Percentiles rank a stretch among this genome's conserved stretches.
These are phyloP conservation scores for Paelopatides confundens DNA, from an alignment of 53 echinoderm and acorn worm species.

Conservation along the genomic window DNA sequence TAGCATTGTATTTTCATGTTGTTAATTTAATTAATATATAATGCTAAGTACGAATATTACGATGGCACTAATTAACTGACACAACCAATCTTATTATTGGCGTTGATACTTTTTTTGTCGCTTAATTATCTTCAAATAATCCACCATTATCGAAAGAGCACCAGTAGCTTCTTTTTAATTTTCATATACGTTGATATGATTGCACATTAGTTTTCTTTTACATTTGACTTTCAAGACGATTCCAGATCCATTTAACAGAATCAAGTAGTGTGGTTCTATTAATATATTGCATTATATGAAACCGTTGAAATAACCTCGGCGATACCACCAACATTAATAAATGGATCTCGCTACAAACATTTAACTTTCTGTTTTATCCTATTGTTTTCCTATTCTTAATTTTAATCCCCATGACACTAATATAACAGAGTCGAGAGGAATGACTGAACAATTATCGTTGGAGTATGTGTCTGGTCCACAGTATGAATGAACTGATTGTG, in stretches of 20 bases:
- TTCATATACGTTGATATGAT: neutral
- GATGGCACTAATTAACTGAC: neutral
- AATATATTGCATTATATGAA: neutral
- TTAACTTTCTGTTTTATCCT: neutral
- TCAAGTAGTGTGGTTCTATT: neutral
- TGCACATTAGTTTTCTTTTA: slow-evolving; percentile 8
- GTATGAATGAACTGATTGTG: too few species aligned
- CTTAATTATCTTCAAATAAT: slow-evolving; percentile 25
- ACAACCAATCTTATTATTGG: neutral
- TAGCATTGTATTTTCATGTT: neutral
- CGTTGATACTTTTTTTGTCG: neutral
- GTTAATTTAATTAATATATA: neutral
- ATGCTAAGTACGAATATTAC: neutral
- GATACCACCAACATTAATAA: neutral
- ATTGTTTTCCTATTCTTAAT: neutral
- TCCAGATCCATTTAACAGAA: neutral
- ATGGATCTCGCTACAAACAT: neutral
- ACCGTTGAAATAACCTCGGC: neutral
- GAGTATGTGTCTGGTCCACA: too few species aligned
- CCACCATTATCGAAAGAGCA: neutral
- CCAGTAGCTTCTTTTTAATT: neutral
- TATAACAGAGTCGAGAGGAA: too few species aligned
- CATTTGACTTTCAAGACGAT: neutral
- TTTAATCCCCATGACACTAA: neutral
- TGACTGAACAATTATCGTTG: too few species aligned